Evolutionary conservation across 2,888 invertebrate species (phyloP), one percentile per base, ranked within the genome.

Genomic region (Drosophila testacea): DNA sequence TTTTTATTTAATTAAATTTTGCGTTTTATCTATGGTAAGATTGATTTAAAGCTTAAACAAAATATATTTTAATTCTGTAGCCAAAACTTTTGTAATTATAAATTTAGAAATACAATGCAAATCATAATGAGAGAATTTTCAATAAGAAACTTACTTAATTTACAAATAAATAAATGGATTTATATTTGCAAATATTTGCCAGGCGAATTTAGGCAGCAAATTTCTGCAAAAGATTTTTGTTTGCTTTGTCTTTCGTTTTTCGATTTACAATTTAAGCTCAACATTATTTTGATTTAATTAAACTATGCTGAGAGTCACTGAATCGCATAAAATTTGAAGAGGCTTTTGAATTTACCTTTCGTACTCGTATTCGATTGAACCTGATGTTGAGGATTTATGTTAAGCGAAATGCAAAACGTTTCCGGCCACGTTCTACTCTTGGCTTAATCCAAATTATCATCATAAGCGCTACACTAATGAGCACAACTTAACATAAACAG

Each of bases 381-480:
- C 44, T 28, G 44, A 50, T 28, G 46, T 13, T 42, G 27, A 36
- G 32, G 28, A 42, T 41, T 63, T 62, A 59, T 59, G 63, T 30
- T 63, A 59, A 69, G 55, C 42, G 10, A 56, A 52, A 66, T 55
- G 74, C 59, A 63, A 57, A 68, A 36, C 61, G 13, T 28, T 61
- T 54, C 54, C 51, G 79, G 56, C 48, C 42, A 38, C 51, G 36
- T 42, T 32, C 47, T 30, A 50, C 63, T 41, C 52, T 50, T 55
- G 41, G 50, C 69, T 79, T 63, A 77, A 73, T 67, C 67, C 71
- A 73, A 87, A 81, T 87, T 77, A 78, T 87, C 81, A 81, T 89
- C 73, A 83, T 79, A 87, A 86, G 77, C 79, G 81, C 13, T 55
- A 48, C 69, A 56, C 69, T 86, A 84, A 89, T 89, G 84, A 87